Evolutionary conservation across 2,797 vertebrate genomes (phyloP).

Genomic region (Pagetopsis macropterus): DNA sequence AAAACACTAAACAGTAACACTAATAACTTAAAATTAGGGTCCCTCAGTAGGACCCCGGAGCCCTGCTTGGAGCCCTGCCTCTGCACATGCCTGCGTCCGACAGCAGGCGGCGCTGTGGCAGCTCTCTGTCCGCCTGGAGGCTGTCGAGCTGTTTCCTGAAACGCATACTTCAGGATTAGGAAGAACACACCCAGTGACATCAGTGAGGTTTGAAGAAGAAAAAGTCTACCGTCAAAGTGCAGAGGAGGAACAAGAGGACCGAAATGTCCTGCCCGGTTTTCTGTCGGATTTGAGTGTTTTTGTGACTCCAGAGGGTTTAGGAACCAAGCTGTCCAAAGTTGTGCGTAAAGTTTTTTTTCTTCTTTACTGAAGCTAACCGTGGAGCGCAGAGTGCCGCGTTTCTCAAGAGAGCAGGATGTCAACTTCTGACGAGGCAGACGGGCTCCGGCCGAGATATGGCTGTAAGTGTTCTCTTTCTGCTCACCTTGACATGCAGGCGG

Average conservation of each 20-base stretch:
- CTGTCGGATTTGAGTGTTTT: not conserved
- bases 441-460: conserved; percentile 86
- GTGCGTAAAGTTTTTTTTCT: conserved; percentile 26
- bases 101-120: conserved; percentile 75
- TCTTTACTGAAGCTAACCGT: conserved; percentile 11
- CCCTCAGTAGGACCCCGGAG: not conserved
- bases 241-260: conserved; percentile 71
- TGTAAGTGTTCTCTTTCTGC: conserved; percentile 81
- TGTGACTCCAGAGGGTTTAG: conserved; percentile 22
- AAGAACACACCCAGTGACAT: conserved; percentile 87
- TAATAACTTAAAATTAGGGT: too few relatives aligned
- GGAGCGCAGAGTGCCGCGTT: conserved; percentile 56
- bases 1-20: too few relatives aligned
- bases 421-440: conserved; percentile 86
- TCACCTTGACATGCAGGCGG: conserved; percentile 47
- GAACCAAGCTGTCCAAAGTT: conserved; percentile 6
- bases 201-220: conserved; percentile 77
- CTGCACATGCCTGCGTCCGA: not conserved
- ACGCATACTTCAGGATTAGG: conserved; percentile 82
- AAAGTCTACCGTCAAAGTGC: conserved; percentile 62
- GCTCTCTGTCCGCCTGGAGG: conserved; percentile 7
- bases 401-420: conserved; percentile 81
- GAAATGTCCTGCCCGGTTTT: conserved; percentile 61
- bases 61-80: not conserved
- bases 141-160: conserved; percentile 79